These are phyloP conservation scores for Drosophila nigritarsus DNA, from an alignment of 2,888 invertebrate genomes.

Conservation along the genomic window DNA sequence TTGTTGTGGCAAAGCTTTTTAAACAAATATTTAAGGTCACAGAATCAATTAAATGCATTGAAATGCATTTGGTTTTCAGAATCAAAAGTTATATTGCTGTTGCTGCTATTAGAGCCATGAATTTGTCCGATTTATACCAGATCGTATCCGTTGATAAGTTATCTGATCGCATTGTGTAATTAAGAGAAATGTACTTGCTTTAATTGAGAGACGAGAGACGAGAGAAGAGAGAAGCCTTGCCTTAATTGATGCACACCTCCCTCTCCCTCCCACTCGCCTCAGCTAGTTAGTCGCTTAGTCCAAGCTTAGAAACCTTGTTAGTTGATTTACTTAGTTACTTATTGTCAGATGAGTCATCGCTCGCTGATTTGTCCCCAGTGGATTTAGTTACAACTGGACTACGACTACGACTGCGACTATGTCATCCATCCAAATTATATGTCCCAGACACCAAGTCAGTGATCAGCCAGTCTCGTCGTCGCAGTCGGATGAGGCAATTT, in stretches of 20 bases:
- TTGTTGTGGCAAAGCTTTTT: neutral
- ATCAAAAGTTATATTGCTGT: neutral
- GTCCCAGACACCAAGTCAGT: slow-evolving; percentile 18
- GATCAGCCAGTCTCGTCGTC: slow-evolving; percentile 17
- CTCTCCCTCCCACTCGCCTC: slow-evolving; percentile 27
- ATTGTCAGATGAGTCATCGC: slow-evolving; percentile 31
- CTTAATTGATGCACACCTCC: slow-evolving; percentile 43
- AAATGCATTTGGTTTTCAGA: neutral
- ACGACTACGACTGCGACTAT: slow-evolving; percentile 21
- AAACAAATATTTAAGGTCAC: too few relatives aligned
- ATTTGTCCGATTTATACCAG: neutral
- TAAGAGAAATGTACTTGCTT: slow-evolving; percentile 21
- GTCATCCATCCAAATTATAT: slow-evolving; percentile 60
- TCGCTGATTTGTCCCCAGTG: slow-evolving; percentile 15
- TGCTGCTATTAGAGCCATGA: neutral
- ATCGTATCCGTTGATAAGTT: slow-evolving; percentile 6
- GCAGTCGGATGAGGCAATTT: slow-evolving; percentile 75
- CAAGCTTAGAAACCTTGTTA: slow-evolving; percentile 39
- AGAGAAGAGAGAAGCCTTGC: slow-evolving; percentile 29
- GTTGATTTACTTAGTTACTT: slow-evolving; percentile 20
- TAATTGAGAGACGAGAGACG: slow-evolving; percentile 32
- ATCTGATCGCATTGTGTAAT: neutral
- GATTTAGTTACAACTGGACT: neutral
- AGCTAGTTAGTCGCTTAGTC: slow-evolving; percentile 22
- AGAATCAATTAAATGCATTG: neutral